A percentile compares a stretch with the other conserved stretches of the same genome.
phyloP scores from a whole-genome alignment of 2,888 invertebrate genomes.

The Drosophila bunnanda region DNA sequence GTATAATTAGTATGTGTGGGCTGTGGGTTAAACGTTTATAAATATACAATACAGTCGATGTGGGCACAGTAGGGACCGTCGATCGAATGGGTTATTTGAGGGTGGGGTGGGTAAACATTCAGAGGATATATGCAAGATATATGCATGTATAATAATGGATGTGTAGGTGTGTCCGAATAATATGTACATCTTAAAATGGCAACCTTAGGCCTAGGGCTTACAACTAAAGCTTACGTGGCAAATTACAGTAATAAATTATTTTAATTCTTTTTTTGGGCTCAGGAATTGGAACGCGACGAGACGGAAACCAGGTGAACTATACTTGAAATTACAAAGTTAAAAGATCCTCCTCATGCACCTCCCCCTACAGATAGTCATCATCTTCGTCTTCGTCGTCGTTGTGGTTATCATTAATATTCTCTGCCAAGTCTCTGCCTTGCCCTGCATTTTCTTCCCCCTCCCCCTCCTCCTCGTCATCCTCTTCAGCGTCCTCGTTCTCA shows the following conservation, averaged over 20 bases:
- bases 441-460: conserved; percentile 36
- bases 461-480: conserved; percentile 26
- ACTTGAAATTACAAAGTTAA: conserved; percentile 18
- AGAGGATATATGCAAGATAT: conserved; percentile 12
- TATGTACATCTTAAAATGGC: conserved; percentile 68
- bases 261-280: conserved; percentile 2
- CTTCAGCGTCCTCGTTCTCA: conserved; percentile 30
- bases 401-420: conserved; percentile 22
- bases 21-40: conserved; percentile 21
- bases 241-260: conserved; percentile 5
- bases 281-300: conserved; percentile 19
- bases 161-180: conserved; percentile 35
- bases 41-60: conserved; percentile 52
- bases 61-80: conserved; percentile 6
- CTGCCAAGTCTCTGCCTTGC: conserved; percentile 8
- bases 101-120: conserved; percentile 16
- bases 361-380: conserved; percentile 14
- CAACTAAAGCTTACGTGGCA: conserved; percentile 12
- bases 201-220: conserved; percentile 35
- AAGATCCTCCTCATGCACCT: conserved; percentile 1
- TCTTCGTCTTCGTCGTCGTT: conserved; percentile 14
- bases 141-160: background rate
- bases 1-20: conserved; percentile 27
- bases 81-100: background rate
- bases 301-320: conserved; percentile 33